A percentile compares a stretch with the other conserved stretches of the same genome.
Evolutionary conservation across 2,113 vertebrate genomes (phyloP).

Genomic region (Apodemus speciosus): DNA sequence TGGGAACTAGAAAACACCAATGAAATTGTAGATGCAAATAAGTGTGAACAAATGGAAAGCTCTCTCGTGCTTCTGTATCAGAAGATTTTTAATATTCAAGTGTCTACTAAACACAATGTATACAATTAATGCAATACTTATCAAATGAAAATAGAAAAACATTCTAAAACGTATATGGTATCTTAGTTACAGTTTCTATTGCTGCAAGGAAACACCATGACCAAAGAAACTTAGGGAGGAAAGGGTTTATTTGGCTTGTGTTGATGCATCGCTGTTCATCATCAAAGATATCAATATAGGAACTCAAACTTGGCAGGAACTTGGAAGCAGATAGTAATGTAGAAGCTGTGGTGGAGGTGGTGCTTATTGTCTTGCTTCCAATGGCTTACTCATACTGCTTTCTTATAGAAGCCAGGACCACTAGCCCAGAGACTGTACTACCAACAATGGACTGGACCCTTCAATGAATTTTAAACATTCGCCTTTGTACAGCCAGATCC

Average conservation of each 20-base stretch:
- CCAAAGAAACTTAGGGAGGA: neutral
- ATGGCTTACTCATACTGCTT: neutral
- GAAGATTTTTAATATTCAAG: neutral
- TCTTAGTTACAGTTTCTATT: neutral
- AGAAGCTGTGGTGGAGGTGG: neutral
- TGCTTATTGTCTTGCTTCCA: neutral
- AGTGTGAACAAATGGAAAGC: neutral
- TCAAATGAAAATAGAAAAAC: neutral
- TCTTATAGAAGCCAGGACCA: neutral
- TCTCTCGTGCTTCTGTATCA: neutral
- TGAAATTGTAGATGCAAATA: neutral
- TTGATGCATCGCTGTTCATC: neutral
- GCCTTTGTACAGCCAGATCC: neutral
- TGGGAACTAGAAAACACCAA: neutral
- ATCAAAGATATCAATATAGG: neutral
- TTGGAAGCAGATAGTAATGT: neutral
- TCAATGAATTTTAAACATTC: neutral
- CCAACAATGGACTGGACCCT: neutral
- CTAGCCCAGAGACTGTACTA: neutral
- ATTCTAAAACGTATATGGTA: neutral
- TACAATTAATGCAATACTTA: neutral
- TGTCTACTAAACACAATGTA: neutral
- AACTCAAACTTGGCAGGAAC: neutral
- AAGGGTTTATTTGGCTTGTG: neutral
- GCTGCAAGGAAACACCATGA: neutral